Evolutionary conservation across 2,797 vertebrate genomes (phyloP).

Genomic region (Sphaeramia orbicularis): DNA sequence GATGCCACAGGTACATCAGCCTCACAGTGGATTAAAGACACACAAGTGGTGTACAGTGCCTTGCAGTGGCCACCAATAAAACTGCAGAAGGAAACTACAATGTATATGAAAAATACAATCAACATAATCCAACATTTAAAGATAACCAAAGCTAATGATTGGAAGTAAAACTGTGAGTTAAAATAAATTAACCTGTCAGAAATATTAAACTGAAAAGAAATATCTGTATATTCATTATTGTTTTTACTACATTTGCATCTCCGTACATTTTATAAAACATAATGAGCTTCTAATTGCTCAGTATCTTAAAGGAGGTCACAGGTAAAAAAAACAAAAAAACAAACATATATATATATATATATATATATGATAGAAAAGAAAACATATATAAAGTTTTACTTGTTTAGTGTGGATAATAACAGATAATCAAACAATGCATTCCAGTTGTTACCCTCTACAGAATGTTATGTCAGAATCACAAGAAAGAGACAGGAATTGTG

Average conservation of each 20-base stretch:
- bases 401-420: background rate
- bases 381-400: too few species aligned
- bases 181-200: too few species aligned
- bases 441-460: conserved; percentile 50
- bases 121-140: background rate
- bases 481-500: conserved; percentile 59
- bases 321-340: background rate
- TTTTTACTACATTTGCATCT: too few species aligned
- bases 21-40: conserved; percentile 45
- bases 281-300: background rate
- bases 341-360: too few species aligned
- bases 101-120: background rate
- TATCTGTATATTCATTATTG: too few species aligned
- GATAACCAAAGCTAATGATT: too few species aligned
- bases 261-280: background rate
- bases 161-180: too few species aligned
- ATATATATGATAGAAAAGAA: too few species aligned
- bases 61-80: conserved; percentile 67
- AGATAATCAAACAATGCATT: conserved; percentile 43
- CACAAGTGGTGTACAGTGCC: conserved; percentile 67
- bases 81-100: conserved; percentile 58
- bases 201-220: too few species aligned
- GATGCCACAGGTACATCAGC: conserved; percentile 29
- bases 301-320: conserved; percentile 9
- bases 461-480: conserved; percentile 43